Percentiles rank a stretch among this genome's conserved stretches.
Conservation (phyloP, 2,797 vertebrate genomes). For the Podarcis lilfordi region DNA sequence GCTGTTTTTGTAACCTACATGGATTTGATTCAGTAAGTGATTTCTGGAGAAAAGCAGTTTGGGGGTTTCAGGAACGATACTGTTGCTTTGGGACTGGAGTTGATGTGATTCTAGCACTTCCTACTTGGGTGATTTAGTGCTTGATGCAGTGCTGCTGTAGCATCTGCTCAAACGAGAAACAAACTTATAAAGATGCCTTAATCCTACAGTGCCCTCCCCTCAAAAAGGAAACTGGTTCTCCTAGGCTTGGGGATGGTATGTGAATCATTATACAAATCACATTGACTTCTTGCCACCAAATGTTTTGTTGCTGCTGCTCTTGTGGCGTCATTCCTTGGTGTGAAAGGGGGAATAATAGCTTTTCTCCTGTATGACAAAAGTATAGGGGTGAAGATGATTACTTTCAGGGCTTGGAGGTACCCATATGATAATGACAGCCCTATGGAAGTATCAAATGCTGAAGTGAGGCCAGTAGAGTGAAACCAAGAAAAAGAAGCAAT, state of each 20-base stretch:
- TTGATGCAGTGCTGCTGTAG: neutral
- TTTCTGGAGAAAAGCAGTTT: neutral
- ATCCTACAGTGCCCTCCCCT: neutral
- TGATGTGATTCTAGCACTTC: neutral
- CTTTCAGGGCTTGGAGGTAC: conserved; percentile 6
- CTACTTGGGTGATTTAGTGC: neutral
- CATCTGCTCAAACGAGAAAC: neutral
- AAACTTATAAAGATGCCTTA: neutral
- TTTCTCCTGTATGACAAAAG: neutral
- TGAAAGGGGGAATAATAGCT: neutral
- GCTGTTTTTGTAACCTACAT: neutral
- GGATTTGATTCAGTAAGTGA: neutral
- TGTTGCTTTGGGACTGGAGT: neutral
- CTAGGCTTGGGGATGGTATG: neutral
- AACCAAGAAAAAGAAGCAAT: neutral
- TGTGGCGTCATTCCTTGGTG: neutral
- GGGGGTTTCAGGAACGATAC: neutral
- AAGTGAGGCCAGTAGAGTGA: neutral
- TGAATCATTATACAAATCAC: neutral
- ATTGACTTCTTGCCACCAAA: neutral
- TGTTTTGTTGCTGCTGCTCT: neutral
- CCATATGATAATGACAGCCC: neutral
- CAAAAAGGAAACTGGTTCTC: neutral
- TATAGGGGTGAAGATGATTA: conserved; percentile 11
- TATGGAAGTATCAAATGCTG: neutral